phyloP scores from a whole-genome alignment of 2,113 vertebrate species.

The Psophia crepitans region DNA sequence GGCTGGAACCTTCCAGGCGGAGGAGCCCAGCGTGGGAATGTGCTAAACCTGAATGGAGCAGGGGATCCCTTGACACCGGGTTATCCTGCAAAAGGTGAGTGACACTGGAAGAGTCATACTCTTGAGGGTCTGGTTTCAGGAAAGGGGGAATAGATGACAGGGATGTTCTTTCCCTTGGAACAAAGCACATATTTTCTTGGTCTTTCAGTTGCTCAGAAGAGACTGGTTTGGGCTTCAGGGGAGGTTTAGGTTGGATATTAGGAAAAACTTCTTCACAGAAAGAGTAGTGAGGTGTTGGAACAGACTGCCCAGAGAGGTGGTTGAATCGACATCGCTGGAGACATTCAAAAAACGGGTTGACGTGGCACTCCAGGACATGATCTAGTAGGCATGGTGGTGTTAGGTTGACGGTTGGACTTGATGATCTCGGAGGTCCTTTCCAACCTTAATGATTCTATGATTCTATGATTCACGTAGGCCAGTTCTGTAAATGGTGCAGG shows the following conservation, averaged over 20 bases:
- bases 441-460: too few relatives aligned
- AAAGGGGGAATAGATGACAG: background rate
- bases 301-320: too few relatives aligned
- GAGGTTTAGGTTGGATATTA: too few relatives aligned
- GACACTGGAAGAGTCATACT: background rate
- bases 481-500: background rate
- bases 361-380: too few relatives aligned
- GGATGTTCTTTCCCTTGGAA: background rate
- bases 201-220: background rate
- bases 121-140: background rate
- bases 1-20: slow-evolving; percentile 93
- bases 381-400: too few relatives aligned
- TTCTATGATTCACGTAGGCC: background rate
- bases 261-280: too few relatives aligned
- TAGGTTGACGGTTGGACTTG: too few relatives aligned
- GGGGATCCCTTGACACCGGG: slow-evolving; percentile 95
- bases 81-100: slow-evolving; percentile 92
- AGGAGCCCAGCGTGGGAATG: slow-evolving; percentile 91
- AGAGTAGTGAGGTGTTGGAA: too few relatives aligned
- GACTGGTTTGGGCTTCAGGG: background rate
- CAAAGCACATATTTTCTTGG: background rate
- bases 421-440: too few relatives aligned
- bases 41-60: slow-evolving; percentile 90
- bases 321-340: too few relatives aligned
- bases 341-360: too few relatives aligned